Conservation (phyloP, 2,797 vertebrate species). For the Urocyon cinereoargenteus region DNA sequence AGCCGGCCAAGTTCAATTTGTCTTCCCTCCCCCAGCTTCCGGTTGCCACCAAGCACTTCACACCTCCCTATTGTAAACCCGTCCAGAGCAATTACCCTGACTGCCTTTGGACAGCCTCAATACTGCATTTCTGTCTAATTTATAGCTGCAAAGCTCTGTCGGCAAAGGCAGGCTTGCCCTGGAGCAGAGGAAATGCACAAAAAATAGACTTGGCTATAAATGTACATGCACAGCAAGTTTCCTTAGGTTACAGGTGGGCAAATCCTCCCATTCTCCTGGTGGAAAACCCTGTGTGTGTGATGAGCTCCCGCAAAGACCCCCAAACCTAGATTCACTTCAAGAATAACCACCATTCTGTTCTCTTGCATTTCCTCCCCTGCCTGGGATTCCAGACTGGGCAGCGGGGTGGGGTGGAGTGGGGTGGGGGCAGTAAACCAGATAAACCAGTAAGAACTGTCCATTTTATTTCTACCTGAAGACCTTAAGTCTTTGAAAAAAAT, state of each 20-base stretch:
- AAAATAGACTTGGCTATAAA: slow-evolving; percentile 26
- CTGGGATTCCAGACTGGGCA: not conserved
- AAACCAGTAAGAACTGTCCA: not conserved
- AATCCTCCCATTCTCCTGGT: not conserved
- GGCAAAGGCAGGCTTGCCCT: slow-evolving; percentile 79
- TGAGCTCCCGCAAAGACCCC: not conserved
- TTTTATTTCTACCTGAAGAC: not conserved
- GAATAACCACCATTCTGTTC: not conserved
- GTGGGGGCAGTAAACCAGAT: not conserved
- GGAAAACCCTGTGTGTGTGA: not conserved
- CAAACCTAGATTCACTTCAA: not conserved
- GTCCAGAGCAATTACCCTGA: slow-evolving; percentile 88
- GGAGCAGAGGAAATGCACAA: slow-evolving; percentile 51
- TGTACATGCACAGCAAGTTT: not conserved
- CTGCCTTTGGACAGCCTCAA: slow-evolving; percentile 72
- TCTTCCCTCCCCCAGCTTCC: slow-evolving; percentile 59
- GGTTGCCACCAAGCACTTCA: slow-evolving; percentile 80
- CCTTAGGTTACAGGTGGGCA: not conserved
- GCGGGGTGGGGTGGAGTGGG: too few relatives aligned
- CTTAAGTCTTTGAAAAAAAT: not conserved
- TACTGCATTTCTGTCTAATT: slow-evolving; percentile 84
- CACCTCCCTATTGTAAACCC: slow-evolving; percentile 90
- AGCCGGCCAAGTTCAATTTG: slow-evolving; percentile 72
- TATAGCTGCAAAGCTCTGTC: slow-evolving; percentile 75
- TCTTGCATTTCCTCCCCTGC: not conserved